phyloP scores from a whole-genome alignment of 2,797 vertebrate species.

The Coracias cyanogaster region DNA sequence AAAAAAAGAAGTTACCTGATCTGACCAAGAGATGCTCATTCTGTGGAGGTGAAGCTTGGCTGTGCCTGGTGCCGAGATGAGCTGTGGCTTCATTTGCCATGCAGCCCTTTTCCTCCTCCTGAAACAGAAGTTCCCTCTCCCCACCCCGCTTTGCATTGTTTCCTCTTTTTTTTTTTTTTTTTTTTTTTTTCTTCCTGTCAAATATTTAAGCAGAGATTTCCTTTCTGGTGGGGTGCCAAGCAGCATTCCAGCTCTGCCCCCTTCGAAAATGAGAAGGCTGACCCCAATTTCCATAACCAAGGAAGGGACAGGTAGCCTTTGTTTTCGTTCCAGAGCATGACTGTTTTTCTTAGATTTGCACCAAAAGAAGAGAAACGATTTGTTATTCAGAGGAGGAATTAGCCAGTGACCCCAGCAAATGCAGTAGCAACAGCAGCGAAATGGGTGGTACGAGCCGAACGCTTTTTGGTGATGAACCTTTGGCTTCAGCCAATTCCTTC shows the following conservation, averaged over 20 bases:
- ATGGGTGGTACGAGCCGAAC: neutral
- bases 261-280: constrained; percentile 53
- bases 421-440: neutral
- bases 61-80: neutral
- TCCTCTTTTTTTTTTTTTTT: neutral
- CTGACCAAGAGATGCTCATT: neutral
- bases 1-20: neutral
- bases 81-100: rapidly evolving
- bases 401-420: constrained; percentile 37
- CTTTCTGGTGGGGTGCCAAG: constrained; percentile 63
- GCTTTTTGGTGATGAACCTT: constrained; percentile 12
- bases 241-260: constrained; percentile 57
- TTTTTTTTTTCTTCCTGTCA: constrained; percentile 36
- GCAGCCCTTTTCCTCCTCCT: neutral
- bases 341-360: constrained; percentile 59
- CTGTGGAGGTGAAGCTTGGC: neutral
- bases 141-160: constrained; percentile 9
- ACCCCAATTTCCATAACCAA: constrained; percentile 69
- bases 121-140: constrained; percentile 13
- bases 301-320: constrained; percentile 66
- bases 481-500: constrained; percentile 18
- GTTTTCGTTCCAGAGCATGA: constrained; percentile 58
- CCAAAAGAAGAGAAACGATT: constrained; percentile 44
- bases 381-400: constrained; percentile 49
- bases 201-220: constrained; percentile 70